Base-by-base conservation (phyloP, 2,797 vertebrate genomes). In the Petrocephalus sullivani region DNA sequence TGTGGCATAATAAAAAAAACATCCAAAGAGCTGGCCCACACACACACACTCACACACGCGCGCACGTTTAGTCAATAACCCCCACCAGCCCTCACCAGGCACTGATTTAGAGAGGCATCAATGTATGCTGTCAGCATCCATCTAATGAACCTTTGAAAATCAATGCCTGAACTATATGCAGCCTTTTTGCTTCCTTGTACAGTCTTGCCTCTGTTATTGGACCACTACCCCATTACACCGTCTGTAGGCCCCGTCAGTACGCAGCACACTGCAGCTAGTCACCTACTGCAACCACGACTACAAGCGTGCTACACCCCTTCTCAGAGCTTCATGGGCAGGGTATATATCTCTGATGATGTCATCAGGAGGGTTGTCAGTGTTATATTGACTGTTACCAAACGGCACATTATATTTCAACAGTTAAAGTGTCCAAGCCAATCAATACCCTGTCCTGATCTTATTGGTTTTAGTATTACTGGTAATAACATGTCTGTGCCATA, bases 51-150 rank as follows among this genome's bases (percentile, higher is more conserved):
- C 16, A 81, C 2, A 51, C 75, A 71, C 64, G 95, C 94, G 94
- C 94, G 95, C 95, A 95, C 87, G 93, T 89, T 90, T 92, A 96
- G 96, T 98, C 98, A 93, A 99, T 99, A 98, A 95, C 96, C 28
- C 93, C 92, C 95, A 96, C 97, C 94, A 95, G 95, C 96, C 94
- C 93, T 95, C 90, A 94, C 94, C 94, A 96, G 95, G 95, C 96
- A 96, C 96, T 97, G 96, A 96, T 98, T 98, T 98, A 98, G 98
- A 98, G 97, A 98, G 97, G 97, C 97, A 98, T 99, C 98, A 97
- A 97, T 98, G 97, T 96, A 94, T 97, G 96, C 97, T 98, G 97
- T 97, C 97, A 98, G 97, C 97, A 97, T 97, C 97, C 97, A 97
- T 97, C 96, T 98, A 98, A 98, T 96, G 97, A 98, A 98, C 96